A percentile compares a stretch with the other conserved stretches of the same genome.
These are phyloP conservation scores for Caradrina clavipalpis DNA, from an alignment of 2,888 invertebrate genomes.

Conservation along the genomic window DNA sequence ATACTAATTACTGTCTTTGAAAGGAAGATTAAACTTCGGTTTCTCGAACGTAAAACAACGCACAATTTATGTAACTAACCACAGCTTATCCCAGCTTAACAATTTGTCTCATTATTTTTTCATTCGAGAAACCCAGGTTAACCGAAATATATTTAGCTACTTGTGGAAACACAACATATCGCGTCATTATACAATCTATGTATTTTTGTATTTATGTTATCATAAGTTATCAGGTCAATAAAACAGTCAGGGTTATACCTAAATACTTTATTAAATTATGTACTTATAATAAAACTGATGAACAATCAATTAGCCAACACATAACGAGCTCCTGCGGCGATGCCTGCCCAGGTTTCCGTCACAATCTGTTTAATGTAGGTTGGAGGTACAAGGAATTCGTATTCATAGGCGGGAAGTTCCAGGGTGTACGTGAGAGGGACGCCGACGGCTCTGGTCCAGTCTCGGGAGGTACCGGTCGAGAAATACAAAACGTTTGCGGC, in stretches of 20 bases:
- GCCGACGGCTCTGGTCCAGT: constrained; percentile 92
- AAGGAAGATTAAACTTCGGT: background rate
- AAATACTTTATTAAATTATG: constrained; percentile 10
- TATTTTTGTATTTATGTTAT: too few relatives aligned
- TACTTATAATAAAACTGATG: constrained; percentile 17
- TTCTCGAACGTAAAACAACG: too few relatives aligned
- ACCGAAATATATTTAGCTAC: background rate
- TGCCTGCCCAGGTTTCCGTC: constrained; percentile 92
- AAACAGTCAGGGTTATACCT: constrained; percentile 1
- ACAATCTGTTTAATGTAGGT: constrained; percentile 90
- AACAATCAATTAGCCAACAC: constrained; percentile 65
- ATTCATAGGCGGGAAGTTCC: constrained; percentile 92
- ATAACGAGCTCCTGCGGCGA: constrained; percentile 82
- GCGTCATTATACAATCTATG: background rate
- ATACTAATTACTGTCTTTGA: background rate
- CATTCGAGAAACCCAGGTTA: background rate
- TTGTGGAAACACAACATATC: background rate
- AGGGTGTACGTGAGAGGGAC: constrained; percentile 92
- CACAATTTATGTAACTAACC: too few relatives aligned
- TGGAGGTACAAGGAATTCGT: constrained; percentile 90
- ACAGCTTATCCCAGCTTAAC: background rate
- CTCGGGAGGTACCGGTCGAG: constrained; percentile 93
- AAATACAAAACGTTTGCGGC: constrained; percentile 90
- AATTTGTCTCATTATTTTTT: background rate
- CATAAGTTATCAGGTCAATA: constrained; percentile 21